Conservation (phyloP, 1,140 invertebrate species). For the Achroia grisella region DNA sequence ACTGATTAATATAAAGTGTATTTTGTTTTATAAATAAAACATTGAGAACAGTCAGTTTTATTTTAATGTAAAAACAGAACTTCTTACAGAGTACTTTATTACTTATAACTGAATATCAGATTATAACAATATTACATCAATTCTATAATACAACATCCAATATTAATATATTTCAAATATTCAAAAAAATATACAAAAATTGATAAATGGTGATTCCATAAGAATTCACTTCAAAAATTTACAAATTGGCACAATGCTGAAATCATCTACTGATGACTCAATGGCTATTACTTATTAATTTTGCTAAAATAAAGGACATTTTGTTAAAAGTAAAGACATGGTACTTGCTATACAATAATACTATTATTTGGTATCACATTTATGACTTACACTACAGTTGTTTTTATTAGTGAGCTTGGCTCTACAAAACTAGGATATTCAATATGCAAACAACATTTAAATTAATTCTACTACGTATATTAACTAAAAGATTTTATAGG, state of each 20-base stretch:
- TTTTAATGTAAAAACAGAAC: slow-evolving; percentile 64
- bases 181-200: slow-evolving; percentile 31
- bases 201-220: slow-evolving; percentile 17
- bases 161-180: slow-evolving; percentile 20
- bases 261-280: too few relatives aligned
- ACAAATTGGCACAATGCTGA: slow-evolving; percentile 30
- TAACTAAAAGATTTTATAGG: too few relatives aligned
- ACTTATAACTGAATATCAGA: slow-evolving; percentile 35
- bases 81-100: slow-evolving; percentile 36
- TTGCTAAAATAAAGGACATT: too few relatives aligned
- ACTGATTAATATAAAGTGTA: too few relatives aligned
- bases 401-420: slow-evolving; percentile 23
- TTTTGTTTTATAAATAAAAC: slow-evolving; percentile 37
- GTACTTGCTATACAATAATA: slow-evolving; percentile 1
- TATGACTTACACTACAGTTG: slow-evolving; percentile 27
- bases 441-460: slow-evolving; percentile 7
- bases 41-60: slow-evolving; percentile 45
- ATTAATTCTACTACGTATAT: not conserved
- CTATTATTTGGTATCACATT: slow-evolving; percentile 33
- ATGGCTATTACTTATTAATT: too few relatives aligned
- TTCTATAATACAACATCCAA: slow-evolving; percentile 31
- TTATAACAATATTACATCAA: slow-evolving; percentile 44
- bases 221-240: slow-evolving; percentile 26
- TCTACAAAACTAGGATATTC: slow-evolving; percentile 13
- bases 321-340: not conserved